Conservation (phyloP, 2,888 invertebrate genomes). For the Papilio elwesi region DNA sequence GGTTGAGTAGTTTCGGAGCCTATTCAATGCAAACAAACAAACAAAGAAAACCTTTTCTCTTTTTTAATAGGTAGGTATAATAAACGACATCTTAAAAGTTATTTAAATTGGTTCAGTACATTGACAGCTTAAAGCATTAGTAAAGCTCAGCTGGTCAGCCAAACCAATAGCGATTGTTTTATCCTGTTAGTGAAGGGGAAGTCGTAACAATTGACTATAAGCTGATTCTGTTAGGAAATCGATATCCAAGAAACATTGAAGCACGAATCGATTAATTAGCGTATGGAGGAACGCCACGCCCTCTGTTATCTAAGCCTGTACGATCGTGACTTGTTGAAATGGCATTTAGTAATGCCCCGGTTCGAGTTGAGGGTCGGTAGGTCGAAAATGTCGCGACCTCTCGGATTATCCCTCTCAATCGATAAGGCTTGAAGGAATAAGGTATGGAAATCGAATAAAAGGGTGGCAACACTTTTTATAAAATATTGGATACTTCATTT, state of each 20-base stretch:
- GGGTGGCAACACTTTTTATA: slow-evolving; percentile 41
- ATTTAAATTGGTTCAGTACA: too few relatives aligned
- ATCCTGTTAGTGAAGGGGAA: slow-evolving; percentile 21
- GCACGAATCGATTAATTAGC: slow-evolving; percentile 29
- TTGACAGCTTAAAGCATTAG: neutral
- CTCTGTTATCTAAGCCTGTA: neutral
- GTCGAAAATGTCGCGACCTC: slow-evolving; percentile 75
- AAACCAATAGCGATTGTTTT: neutral
- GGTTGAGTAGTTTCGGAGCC: too few relatives aligned
- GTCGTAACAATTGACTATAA: slow-evolving; percentile 17
- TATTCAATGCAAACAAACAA: neutral
- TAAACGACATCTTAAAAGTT: too few relatives aligned
- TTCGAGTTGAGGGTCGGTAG: slow-evolving; percentile 53
- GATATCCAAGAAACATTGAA: slow-evolving; percentile 7
- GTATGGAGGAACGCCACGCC: neutral
- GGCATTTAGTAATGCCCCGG: slow-evolving; percentile 64
- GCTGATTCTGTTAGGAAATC: slow-evolving; percentile 5
- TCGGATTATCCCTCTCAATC: slow-evolving; percentile 77
- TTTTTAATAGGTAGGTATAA: too few relatives aligned
- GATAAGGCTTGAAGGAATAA: slow-evolving; percentile 63
- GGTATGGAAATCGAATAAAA: slow-evolving; percentile 8
- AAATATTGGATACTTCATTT: neutral
- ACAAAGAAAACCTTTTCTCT: too few relatives aligned
- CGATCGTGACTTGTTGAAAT: slow-evolving; percentile 72
- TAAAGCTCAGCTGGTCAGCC: neutral